phyloP scores from a whole-genome alignment of 1,140 invertebrate species.

The Solen grandis region DNA sequence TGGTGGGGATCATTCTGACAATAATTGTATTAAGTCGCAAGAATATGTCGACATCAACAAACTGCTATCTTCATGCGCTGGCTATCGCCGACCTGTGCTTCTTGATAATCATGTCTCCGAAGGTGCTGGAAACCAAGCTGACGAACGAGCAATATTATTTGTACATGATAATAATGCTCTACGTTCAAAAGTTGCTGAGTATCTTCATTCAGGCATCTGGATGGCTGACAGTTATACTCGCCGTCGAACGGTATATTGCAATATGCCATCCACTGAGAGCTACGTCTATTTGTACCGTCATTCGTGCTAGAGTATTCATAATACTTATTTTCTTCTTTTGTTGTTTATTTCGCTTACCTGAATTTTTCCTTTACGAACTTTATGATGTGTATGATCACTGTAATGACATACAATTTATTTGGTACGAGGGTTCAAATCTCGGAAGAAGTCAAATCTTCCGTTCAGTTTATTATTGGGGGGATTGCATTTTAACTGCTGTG shows the following conservation, averaged over 20 bases:
- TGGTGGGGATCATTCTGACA: conserved; percentile 87
- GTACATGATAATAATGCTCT: conserved; percentile 47
- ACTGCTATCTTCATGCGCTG: conserved; percentile 87
- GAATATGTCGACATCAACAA: conserved; percentile 89
- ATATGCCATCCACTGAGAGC: conserved; percentile 87
- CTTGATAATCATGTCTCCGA: conserved; percentile 82
- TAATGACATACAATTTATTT: conserved; percentile 6
- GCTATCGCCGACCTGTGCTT: conserved; percentile 88
- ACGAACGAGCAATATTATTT: conserved; percentile 9
- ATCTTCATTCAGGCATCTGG: conserved; percentile 83
- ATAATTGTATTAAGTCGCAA: conserved; percentile 88
- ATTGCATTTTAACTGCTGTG: conserved; percentile 84
- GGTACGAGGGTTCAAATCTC: conserved; percentile 49
- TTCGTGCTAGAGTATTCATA: conserved; percentile 83
- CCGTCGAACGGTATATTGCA: conserved; percentile 89
- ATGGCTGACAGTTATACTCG: conserved; percentile 89
- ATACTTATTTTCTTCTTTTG: conserved; percentile 84
- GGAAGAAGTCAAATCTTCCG: conserved; percentile 83
- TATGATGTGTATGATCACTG: conserved; percentile 3
- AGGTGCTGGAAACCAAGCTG: conserved; percentile 58
- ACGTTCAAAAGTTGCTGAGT: conserved; percentile 65
- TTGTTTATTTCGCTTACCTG: conserved; percentile 82
- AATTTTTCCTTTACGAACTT: conserved; percentile 68
- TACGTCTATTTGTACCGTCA: conserved; percentile 86
- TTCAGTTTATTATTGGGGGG: conserved; percentile 85